These are phyloP conservation scores for Tortrix viridana DNA, from an alignment of 2,888 invertebrate species.

Conservation along the genomic window DNA sequence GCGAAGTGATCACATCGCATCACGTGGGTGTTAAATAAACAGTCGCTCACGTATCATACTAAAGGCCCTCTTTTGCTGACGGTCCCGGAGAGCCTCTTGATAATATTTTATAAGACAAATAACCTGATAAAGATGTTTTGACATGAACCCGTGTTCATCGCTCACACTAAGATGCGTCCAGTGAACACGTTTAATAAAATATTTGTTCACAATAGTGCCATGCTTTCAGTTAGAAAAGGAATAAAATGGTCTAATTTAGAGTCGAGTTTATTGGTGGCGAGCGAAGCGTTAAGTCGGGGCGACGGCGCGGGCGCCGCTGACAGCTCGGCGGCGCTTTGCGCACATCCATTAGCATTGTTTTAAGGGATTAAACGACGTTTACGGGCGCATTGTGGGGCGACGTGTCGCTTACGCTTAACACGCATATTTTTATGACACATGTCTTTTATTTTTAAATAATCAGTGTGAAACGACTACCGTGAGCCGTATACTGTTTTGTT, in stretches of 20 bases:
- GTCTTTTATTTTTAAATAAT: constrained; percentile 68
- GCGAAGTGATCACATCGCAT: constrained; percentile 73
- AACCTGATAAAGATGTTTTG: constrained; percentile 85
- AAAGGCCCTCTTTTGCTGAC: constrained; percentile 82
- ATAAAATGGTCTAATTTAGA: constrained; percentile 77
- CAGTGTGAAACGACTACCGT: constrained; percentile 78
- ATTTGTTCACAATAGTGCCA: constrained; percentile 79
- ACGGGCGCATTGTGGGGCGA: constrained; percentile 62
- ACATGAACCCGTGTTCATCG: constrained; percentile 84
- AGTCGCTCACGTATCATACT: constrained; percentile 76
- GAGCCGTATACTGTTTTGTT: constrained; percentile 51
- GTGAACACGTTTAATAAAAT: constrained; percentile 81
- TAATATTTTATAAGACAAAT: constrained; percentile 85
- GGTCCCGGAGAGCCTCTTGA: constrained; percentile 81
- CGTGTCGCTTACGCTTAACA: constrained; percentile 64
- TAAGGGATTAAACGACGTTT: constrained; percentile 80
- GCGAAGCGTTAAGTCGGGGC: constrained; percentile 80
- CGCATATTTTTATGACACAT: constrained; percentile 81
- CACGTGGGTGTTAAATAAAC: constrained; percentile 80
- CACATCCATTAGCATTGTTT: constrained; percentile 84
- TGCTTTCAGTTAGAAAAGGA: constrained; percentile 71
- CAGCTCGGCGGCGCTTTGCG: constrained; percentile 75
- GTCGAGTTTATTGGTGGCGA: constrained; percentile 80
- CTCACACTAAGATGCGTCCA: constrained; percentile 83
- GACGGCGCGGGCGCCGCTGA: constrained; percentile 66